These are phyloP conservation scores for Scaeva pyrastri DNA, from an alignment of 2,888 invertebrate genomes.

Conservation along the genomic window DNA sequence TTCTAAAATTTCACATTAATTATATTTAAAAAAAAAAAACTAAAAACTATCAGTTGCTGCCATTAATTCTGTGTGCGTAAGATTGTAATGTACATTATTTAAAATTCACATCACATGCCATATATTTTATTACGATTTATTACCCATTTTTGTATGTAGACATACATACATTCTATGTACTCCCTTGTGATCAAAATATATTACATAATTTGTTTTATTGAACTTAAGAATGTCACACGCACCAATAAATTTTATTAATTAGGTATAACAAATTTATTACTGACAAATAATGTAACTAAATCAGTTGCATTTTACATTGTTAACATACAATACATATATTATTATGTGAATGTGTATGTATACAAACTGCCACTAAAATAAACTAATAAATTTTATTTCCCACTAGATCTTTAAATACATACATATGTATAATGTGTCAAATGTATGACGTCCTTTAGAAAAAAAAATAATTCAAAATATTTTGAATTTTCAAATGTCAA, in stretches of 20 bases:
- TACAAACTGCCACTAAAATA: conserved; percentile 7
- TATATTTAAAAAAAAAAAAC: background rate
- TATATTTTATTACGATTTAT: conserved; percentile 23
- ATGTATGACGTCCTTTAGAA: background rate
- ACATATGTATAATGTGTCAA: conserved; percentile 6
- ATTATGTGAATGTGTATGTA: too few relatives aligned
- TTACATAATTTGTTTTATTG: conserved; percentile 17
- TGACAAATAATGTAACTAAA: conserved; percentile 19
- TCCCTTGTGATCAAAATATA: background rate
- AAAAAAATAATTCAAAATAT: background rate
- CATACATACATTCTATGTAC: too few relatives aligned
- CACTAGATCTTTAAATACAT: background rate
- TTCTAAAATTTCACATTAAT: too few relatives aligned
- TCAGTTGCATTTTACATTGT: background rate
- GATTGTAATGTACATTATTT: background rate
- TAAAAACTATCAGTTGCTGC: background rate
- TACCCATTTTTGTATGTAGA: too few relatives aligned
- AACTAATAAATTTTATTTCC: conserved; percentile 17
- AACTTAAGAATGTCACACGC: conserved; percentile 21
- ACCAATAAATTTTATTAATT: conserved; percentile 20
- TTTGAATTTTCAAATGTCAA: background rate
- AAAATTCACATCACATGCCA: conserved; percentile 6
- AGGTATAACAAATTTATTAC: conserved; percentile 20
- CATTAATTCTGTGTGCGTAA: background rate
- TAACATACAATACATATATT: background rate